Evolutionary conservation across 2,113 vertebrate genomes (phyloP), one percentile per base, ranked within the genome.

Genomic region (Morone chrysops): DNA sequence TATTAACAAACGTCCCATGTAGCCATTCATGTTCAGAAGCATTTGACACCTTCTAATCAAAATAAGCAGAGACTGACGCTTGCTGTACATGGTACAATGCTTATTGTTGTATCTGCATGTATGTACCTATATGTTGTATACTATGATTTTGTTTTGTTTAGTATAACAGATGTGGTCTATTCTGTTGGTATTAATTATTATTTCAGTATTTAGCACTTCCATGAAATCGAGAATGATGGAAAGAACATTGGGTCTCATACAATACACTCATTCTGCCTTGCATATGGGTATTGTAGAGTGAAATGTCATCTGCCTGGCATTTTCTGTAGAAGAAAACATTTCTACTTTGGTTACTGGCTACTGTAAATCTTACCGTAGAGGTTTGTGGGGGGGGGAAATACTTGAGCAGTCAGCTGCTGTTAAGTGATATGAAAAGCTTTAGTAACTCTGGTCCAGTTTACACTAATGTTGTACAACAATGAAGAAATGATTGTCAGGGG

Each of bases 171-270:
- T n/a, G 62, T 65, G 16, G 1, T 65, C 25, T 57, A 1, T 73
- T 70, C 38, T 77, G 36, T 75, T 57, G 41, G 53, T 82, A n/a
- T 75, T 70, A n/a, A 72, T 78, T 63, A 83, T 80, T 56, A 61
- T 82, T 81, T 83, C 86, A 82, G 88, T 87, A 67, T 89, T 91
- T 70, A 69, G 76, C n/a, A 1, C 17, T 38, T 82, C 77, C n/a
- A 22, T 87, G 54, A 53, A 45, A 57, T 51, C 5, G 2, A 70
- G 22, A 79, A 41, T 16, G 61, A 40, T 74, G 69, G 57, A 70
- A 47, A 8, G 17, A 63, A 67, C 60, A 8, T 60, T 31, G 5
- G 60, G 13, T 78, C 1, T 48, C 12, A 10, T 36, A 11, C 41
- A 20, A 10, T 36, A 11, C 41, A 20, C 31, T 81, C 36, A 12